Base-by-base conservation (phyloP, 2,797 vertebrate genomes). In the Brachymystax lenok region DNA sequence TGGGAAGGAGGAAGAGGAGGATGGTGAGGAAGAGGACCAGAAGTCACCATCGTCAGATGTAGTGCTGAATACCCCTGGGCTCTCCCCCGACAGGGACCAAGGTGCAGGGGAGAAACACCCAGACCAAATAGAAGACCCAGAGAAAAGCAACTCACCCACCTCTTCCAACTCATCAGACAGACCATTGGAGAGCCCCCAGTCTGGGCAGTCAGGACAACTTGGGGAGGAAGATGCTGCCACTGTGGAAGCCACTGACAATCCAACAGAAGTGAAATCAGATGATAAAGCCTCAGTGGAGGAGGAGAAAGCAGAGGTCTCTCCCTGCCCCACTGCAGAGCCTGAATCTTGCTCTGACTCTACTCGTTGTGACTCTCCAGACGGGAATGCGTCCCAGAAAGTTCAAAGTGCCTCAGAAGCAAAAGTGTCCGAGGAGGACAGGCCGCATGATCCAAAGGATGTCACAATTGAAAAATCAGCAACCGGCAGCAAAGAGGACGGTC, bases 191-290 rank as follows among this genome's bases (percentile, higher is more conserved):
- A 80, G 82, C 54, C 74, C 1, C 3, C 46, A 5, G 67, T 89
- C 92, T 78, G 84, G 84, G 1, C 74, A 69, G 5, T 27, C 77
- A 46, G 77, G 84, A 0, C 72, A 69, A 12, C 27, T 54, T 30
- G 28, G 5, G 71, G 73, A 17, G 0, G 82, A 84, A 21, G 70
- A 77, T 33, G 80, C 82, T 1, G 84, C 86, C 0, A 6, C 76
- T 63, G 84, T 87, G 85, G 84, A 88, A 1, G 51, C 82, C 8
- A 74, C 80, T 72, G 74, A 56, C 0, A 82, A 59, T n/a, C 73
- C 83, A 1, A 77, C 82, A 21, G 76, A 81, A 5, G 64, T 16
- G 50, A 71, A 30, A 52, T 14, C n/a, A 16, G 71, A 61, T 8
- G 8, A 78, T n/a, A 78, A 87, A 13, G 75, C 77, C 0, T 82